Evolutionary conservation across 1,140 invertebrate species (phyloP), one percentile per base, ranked within the genome.

Genomic region (Aricia agestis): DNA sequence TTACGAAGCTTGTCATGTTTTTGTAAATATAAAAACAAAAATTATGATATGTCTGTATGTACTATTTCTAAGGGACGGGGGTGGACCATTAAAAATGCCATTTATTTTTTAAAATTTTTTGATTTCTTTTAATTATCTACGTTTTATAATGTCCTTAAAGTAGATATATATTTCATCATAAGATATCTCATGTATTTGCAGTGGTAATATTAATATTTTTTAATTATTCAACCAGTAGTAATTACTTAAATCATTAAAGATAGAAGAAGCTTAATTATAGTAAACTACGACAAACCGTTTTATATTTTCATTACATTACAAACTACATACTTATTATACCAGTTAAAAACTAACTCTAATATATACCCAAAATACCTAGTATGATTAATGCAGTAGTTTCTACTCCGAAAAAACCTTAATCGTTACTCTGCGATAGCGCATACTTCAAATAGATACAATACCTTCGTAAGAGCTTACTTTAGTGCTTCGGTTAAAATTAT

Each of bases 61-160:
- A 59, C 72, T 79, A 82, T 72, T 36, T 75, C 81, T 85, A 83
- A 69, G 70, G 78, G 78, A 74, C 73, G 58, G 66, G 63, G 80
- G 45, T 52, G 83, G 74, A 82, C 80, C 84, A 92, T 91, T 92
- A 89, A 92, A 92, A 92, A 90, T 89, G 86, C 89, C 84, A 89
- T 81, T 68, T 89, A 86, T 89, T 88, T 90, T 92, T 63, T 63
- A 63, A 85, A 90, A 87, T 85, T 87, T 92, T 92, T 90, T 90
- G 89, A 92, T 89, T 92, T 92, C 91, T 92, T 90, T 92, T 92
- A 90, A 91, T 92, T 92, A 92, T 92, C 92, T 92, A 92, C 91
- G 90, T 87, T 92, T 90, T 87, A 92, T 92, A 92, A 92, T 92
- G 90, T 91, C 86, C 90, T 92, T 92, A 92, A 87, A 91, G 90